Conservation (phyloP, 2,797 vertebrate species). For the Aythya fuligula region DNA sequence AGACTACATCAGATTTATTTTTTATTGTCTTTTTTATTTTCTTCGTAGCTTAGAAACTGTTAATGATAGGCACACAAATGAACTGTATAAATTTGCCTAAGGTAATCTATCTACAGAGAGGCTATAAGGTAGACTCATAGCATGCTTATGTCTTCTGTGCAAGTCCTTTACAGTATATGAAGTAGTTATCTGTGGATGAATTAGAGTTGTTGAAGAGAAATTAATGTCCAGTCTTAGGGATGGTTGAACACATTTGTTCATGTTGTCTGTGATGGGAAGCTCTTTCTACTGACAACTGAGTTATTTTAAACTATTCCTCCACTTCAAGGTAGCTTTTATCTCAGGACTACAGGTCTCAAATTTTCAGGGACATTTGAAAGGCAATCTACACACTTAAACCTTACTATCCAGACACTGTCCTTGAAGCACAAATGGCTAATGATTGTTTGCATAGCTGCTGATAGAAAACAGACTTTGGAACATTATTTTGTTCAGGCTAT, state of each 20-base stretch:
- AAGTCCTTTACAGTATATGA: background rate
- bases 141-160: background rate
- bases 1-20: background rate
- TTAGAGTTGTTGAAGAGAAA: background rate
- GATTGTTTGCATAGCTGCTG: slow-evolving; percentile 31
- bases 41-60: background rate
- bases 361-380: background rate
- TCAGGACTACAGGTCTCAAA: background rate
- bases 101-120: background rate
- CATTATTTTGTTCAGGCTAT: slow-evolving; percentile 32
- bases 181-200: background rate
- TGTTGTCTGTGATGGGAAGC: background rate
- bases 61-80: background rate
- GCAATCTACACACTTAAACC: background rate
- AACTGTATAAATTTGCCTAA: background rate
- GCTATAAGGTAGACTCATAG: background rate
- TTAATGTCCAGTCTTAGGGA: background rate
- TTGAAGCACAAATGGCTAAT: background rate
- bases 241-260: background rate
- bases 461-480: slow-evolving; percentile 6
- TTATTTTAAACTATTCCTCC: background rate
- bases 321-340: background rate
- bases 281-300: background rate
- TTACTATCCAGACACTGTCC: background rate
- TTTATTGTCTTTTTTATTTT: background rate